Base-by-base conservation (phyloP, 2,888 invertebrate species). In the Uropetala carovei region DNA sequence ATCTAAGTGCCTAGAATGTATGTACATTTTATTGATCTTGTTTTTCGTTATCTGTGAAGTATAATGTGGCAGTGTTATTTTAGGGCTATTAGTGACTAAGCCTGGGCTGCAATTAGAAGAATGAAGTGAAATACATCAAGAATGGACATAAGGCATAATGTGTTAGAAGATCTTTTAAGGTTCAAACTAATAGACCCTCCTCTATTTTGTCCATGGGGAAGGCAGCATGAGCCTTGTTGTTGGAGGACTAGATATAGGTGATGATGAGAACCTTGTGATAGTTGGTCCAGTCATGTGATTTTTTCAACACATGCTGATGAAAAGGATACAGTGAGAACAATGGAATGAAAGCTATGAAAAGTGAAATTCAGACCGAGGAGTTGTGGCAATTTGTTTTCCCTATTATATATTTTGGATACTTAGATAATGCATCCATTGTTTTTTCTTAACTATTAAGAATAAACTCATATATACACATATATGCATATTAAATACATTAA, bases 1-100 rank as follows among this genome's bases (percentile, higher is more conserved):
- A 82, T 92, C 92, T 92, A 92, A 92, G 92, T 92, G 92, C 92
- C 92, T 92, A 92, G 92, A 92, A 82, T 83, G 92, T 92, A 92
- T 92, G 92, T 92, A 83, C 82, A 92, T 82, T 84, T 83, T 92
- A 92, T 82, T 92, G 43, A 92, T 83, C 60, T 92, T 92, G 82
- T 83, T 92, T 92, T 92, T 92, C 43, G 59, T 83, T 82, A 89
- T 89, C 89, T 89, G 89, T 89, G 89, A 89, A 89, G 89, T 89
- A 89, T 89, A 89, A 68, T 89, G 89, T 89, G 89, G 89, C 89
- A 89, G 89, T 89, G 89, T 89, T 89, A 64, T 89, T 89, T 89
- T 89, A 89, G 89, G 89, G 89, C 89, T 89, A 68, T 89, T 89
- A 89, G 89, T 68, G 89, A 64, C 58, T 89, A 68, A 89, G 64